Base-by-base conservation (phyloP, 2,888 invertebrate genomes). In the Cerceris ruficornis region DNA sequence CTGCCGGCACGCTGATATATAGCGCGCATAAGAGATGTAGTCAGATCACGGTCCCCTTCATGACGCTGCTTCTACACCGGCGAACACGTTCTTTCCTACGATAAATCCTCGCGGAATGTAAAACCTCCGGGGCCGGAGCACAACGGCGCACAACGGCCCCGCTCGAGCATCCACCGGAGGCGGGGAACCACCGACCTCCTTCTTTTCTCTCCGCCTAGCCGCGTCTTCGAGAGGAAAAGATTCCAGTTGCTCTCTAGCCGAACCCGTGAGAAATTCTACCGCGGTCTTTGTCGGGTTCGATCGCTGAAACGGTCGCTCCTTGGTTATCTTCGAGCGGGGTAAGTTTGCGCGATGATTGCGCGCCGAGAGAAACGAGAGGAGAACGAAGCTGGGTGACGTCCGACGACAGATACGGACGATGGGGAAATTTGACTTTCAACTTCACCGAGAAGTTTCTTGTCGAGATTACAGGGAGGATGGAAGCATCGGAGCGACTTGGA, bases 41-140 rank as follows among this genome's bases (percentile, higher is more conserved):
- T 89, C 88, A 88, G 90, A 89, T 89, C 89, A 88, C 86, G 88
- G 88, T 86, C 86, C 85, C 84, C 88, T 89, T 88, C 89, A 89
- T 89, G 90, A 90, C 88, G 88, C 87, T 89, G 89, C 89, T 89
- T 83, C 89, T 88, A 88, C 89, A 88, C 87, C 82, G 85, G 86
- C 82, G 82, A 89, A 90, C 90, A 90, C 85, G 89, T 87, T 89
- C 89, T 89, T 89, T 88, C 89, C 89, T 90, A 90, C 88, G 88
- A 90, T 90, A 90, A 90, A 90, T 90, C 86, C 88, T 88, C 75
- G 84, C 82, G 87, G 87, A 90, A 90, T 89, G 89, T 89, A 89
- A 89, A 89, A 89, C 85, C 88, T 86, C 81, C 80, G 77, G 76
- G 80, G 70, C 55, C 66, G 69, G 69, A 64, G 72, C 79, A 59